Evolutionary conservation across 2,113 vertebrate species (phyloP).

Genomic region (Carollia perspicillata): DNA sequence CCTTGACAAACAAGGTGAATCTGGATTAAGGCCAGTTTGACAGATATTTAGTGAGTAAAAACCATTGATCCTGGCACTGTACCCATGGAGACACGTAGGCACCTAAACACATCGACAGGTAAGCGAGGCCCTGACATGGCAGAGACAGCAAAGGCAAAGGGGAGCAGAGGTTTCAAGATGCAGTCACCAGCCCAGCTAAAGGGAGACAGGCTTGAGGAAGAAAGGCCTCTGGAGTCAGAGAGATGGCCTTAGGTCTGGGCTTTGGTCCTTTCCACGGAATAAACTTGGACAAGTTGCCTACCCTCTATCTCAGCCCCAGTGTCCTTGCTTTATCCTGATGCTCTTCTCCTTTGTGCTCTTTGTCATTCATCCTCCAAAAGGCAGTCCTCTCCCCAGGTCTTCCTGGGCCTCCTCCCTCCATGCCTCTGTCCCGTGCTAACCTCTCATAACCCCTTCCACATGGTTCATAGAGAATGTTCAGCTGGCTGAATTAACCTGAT

Average conservation of each 20-base stretch:
- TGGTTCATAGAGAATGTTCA: not conserved
- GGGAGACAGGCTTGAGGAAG: fast-evolving
- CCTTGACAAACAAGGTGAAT: not conserved
- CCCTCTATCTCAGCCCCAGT: not conserved
- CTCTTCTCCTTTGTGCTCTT: not conserved
- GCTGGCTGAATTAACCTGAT: not conserved
- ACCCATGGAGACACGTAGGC: not conserved
- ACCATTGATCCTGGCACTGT: not conserved
- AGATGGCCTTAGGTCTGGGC: not conserved
- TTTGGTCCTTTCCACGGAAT: not conserved
- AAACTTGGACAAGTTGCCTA: not conserved
- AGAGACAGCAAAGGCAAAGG: too few species aligned
- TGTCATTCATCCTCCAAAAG: not conserved
- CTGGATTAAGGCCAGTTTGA: not conserved
- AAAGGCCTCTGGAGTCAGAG: not conserved
- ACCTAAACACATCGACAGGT: not conserved
- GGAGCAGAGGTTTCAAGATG: not conserved
- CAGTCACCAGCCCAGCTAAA: not conserved
- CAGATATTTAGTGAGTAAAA: not conserved
- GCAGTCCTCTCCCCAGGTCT: not conserved
- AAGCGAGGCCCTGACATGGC: not conserved
- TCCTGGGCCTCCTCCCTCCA: not conserved
- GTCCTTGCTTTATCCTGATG: not conserved
- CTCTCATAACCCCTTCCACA: not conserved
- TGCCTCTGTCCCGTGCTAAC: not conserved